Base-by-base conservation (phyloP, 2,797 vertebrate species). In the Helostoma temminkii region DNA sequence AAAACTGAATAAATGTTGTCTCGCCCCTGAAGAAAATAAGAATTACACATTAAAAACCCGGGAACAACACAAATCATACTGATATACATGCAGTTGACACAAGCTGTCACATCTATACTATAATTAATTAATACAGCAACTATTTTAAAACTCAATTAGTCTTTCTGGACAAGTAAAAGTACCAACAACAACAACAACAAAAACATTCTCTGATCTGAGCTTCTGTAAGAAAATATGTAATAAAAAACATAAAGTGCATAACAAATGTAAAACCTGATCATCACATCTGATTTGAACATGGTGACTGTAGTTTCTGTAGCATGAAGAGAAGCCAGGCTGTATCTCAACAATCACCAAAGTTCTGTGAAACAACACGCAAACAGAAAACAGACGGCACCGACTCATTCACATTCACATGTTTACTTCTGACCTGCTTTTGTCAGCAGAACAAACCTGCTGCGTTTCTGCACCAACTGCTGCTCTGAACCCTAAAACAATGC, bases 361-460 rank as follows among this genome's bases (percentile, higher is more conserved):
- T 76, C 34, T 53, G 41, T 25, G 60, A 30, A 56, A 34, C 50
- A 69, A 32, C 69, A 43, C 24, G 50, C 60, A 72, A 54, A 42
- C 76, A 81, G 60, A 7, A 34, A 52, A 18, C 47, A 57, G 34
- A 28, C 46, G 4, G 10, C 42, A 4, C n/a, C 12, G 19, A 22
- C 39, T 43, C 3, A 16, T 45, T 45, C 42, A 68, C 37, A 42
- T 8, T 32, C 26, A 9, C 16, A 54, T 3, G 57, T 45, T 49
- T 53, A 28, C 34, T 43, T 42, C 41, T 56, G 57, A 58, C 70
- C 30, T 61, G n/a, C 59, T 60, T 63, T 43, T 42, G 49, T 67
- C 57, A 71, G 22, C 43, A 65, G 10, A 54, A 37, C 54, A 24
- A 76, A 59, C 37, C 58, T 58, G 66, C 56, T 71, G 67, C 43